A percentile compares a stretch with the other conserved stretches of the same genome.
phyloP scores from a whole-genome alignment of 1,140 invertebrate species.

The Heliconius himera region DNA sequence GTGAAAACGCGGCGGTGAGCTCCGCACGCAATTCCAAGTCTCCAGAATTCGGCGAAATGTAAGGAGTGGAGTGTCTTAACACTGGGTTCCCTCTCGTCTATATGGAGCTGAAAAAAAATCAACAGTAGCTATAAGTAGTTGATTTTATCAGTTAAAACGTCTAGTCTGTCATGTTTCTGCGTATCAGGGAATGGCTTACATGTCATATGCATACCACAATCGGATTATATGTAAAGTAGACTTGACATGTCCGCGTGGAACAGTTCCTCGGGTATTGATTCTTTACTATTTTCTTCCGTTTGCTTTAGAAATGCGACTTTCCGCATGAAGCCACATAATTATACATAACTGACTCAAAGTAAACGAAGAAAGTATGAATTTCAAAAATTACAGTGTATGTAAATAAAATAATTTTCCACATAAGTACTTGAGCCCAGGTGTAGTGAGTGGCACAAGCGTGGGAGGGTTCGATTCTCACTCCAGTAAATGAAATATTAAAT shows the following conservation, averaged over 20 bases:
- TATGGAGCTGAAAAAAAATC: too few relatives aligned
- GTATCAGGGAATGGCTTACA: constrained; percentile 21
- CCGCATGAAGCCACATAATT: constrained; percentile 7
- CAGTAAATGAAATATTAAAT: too few relatives aligned
- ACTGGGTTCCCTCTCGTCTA: too few relatives aligned
- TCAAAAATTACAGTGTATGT: background rate
- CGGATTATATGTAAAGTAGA: constrained; percentile 18
- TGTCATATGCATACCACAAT: constrained; percentile 20
- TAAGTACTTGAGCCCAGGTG: background rate
- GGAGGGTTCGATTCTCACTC: too few relatives aligned
- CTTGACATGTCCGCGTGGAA: constrained; percentile 20
- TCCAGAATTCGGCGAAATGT: too few relatives aligned
- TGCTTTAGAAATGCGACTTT: constrained; percentile 10
- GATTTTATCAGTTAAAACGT: constrained; percentile 10
- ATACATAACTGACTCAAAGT: constrained; percentile 4
- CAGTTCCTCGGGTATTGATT: constrained; percentile 13
- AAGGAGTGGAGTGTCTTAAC: too few relatives aligned
- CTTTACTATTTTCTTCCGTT: constrained; percentile 14
- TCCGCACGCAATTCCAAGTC: too few relatives aligned
- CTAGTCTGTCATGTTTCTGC: background rate
- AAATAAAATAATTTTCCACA: background rate
- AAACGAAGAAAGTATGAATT: background rate
- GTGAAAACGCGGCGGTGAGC: too few relatives aligned
- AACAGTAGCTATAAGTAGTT: background rate
- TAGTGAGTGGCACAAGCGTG: too few relatives aligned